phyloP scores from a whole-genome alignment of 2,888 invertebrate genomes.

The Oasisia sp. region DNA sequence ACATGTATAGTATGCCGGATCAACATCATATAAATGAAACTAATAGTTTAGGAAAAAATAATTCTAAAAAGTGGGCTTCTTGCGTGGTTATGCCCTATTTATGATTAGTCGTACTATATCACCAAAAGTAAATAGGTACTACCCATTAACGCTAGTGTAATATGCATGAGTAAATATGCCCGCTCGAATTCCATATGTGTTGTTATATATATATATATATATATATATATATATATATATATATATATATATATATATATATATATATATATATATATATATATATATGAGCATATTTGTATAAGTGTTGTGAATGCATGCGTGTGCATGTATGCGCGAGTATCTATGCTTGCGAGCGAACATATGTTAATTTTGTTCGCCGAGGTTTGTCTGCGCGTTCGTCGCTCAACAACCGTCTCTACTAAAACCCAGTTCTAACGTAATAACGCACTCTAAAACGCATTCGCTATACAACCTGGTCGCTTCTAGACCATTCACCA shows the following conservation, averaged over 20 bases:
- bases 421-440: not conserved
- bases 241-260: too few relatives aligned
- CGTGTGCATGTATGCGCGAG: not conserved
- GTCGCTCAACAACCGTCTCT: not conserved
- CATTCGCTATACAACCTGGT: not conserved
- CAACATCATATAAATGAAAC: not conserved
- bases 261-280: too few relatives aligned
- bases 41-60: not conserved
- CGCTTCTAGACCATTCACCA: not conserved
- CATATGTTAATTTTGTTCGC: not conserved
- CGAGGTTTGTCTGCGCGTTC: not conserved
- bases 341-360: not conserved
- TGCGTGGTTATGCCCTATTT: not conserved
- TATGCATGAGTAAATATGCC: too few relatives aligned
- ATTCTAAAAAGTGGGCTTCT: not conserved
- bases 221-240: too few relatives aligned
- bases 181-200: too few relatives aligned
- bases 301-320: not conserved
- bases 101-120: not conserved
- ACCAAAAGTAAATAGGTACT: too few relatives aligned
- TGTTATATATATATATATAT: too few relatives aligned
- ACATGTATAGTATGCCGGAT: too few relatives aligned
- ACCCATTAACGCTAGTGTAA: too few relatives aligned
- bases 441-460: not conserved
- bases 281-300: too few relatives aligned